These are phyloP conservation scores for Villa cingulata DNA, from an alignment of 2,888 invertebrate genomes.

Conservation along the genomic window DNA sequence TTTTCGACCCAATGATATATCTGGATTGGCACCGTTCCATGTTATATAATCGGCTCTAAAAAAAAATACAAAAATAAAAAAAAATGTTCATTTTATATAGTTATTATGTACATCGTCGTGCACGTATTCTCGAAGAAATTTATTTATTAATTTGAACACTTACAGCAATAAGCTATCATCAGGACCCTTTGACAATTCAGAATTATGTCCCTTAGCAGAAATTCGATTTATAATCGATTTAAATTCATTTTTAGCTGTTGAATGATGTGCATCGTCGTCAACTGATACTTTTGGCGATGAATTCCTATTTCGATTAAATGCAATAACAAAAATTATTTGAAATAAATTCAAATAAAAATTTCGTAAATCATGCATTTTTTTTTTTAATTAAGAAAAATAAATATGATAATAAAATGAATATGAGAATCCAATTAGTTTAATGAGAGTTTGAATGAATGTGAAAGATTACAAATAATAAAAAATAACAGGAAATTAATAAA, in stretches of 20 bases:
- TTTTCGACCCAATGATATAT: constrained; percentile 40
- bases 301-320: constrained; percentile 19
- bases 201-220: constrained; percentile 53
- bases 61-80: constrained; percentile 3
- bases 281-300: constrained; percentile 21
- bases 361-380: too few relatives aligned
- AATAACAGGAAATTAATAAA: too few relatives aligned
- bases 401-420: too few relatives aligned
- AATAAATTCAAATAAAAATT: constrained; percentile 3
- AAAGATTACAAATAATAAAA: too few relatives aligned
- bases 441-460: too few relatives aligned
- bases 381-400: too few relatives aligned
- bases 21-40: constrained; percentile 69
- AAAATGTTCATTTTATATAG: too few relatives aligned
- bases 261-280: constrained; percentile 14
- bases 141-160: constrained; percentile 29
- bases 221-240: constrained; percentile 30
- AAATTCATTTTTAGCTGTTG: constrained; percentile 21
- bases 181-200: constrained; percentile 59
- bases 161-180: constrained; percentile 66
- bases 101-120: too few relatives aligned
- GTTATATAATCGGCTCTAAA: constrained; percentile 65
- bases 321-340: too few relatives aligned
- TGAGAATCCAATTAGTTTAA: too few relatives aligned
- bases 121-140: too few relatives aligned